These are phyloP conservation scores for Meandrusa payeni DNA, from an alignment of 2,888 invertebrate species.

Conservation along the genomic window DNA sequence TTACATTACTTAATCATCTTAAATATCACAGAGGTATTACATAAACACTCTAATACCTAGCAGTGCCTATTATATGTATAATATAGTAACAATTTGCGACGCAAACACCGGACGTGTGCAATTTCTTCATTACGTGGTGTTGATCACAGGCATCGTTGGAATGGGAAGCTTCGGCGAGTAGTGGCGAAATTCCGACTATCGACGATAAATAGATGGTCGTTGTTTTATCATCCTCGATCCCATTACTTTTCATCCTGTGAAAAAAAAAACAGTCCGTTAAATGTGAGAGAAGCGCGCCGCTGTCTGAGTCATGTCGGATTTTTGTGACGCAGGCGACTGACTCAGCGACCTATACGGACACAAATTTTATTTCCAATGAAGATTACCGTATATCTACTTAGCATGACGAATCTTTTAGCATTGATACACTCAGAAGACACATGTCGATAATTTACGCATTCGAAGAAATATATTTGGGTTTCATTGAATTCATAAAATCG, in stretches of 20 bases:
- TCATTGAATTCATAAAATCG: too few relatives aligned
- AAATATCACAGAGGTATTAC: conserved; percentile 73
- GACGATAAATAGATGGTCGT: conserved; percentile 9
- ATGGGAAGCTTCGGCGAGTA: conserved; percentile 49
- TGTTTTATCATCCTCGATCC: conserved; percentile 38
- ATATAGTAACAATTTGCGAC: conserved; percentile 55
- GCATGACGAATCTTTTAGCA: conserved; percentile 32
- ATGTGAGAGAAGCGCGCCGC: conserved; percentile 46
- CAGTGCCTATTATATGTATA: conserved; percentile 27
- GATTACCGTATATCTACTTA: conserved; percentile 38
- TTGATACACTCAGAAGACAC: too few relatives aligned
- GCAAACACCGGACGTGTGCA: conserved; percentile 66
- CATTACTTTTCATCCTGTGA: conserved; percentile 60
- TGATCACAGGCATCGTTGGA: conserved; percentile 72
- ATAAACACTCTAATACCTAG: conserved; percentile 35
- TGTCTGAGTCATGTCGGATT: conserved; percentile 45
- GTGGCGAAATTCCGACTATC: conserved; percentile 18
- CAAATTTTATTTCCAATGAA: conserved; percentile 37
- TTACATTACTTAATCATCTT: conserved; percentile 56
- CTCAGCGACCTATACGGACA: conserved; percentile 56
- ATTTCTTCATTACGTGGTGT: conserved; percentile 64
- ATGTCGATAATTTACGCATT: too few relatives aligned
- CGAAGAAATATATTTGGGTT: too few relatives aligned
- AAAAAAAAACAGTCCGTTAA: conserved; percentile 48
- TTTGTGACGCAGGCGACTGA: conserved; percentile 57